These are phyloP conservation scores for Aquatica leii DNA, from an alignment of 2,888 invertebrate species.

Conservation along the genomic window DNA sequence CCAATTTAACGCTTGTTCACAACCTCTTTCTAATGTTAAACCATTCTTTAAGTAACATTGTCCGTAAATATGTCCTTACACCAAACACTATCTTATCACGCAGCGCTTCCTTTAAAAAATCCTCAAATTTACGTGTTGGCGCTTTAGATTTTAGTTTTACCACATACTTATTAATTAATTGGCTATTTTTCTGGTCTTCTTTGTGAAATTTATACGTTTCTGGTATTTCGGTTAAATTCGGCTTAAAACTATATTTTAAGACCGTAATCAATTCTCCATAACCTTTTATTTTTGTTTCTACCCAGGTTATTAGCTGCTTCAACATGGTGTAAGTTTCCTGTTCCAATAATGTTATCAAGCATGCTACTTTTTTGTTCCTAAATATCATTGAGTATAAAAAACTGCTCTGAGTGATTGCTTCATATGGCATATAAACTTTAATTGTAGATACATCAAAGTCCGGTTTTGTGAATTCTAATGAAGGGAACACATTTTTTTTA, in stretches of 20 bases:
- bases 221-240: no score
- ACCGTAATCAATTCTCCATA: constrained; percentile 4
- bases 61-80: no score
- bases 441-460: no score
- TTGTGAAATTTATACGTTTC: no score
- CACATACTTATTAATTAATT: not conserved
- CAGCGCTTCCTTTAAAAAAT: not conserved
- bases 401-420: not conserved
- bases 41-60: constrained; percentile 11
- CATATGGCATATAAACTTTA: no score
- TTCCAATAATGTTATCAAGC: constrained; percentile 10
- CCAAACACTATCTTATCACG: constrained; percentile 2
- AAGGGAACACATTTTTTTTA: no score
- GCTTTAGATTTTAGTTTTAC: no score
- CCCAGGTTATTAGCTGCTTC: not conserved
- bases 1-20: constrained; percentile 7
- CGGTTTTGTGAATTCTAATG: no score
- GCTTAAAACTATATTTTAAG: constrained; percentile 8
- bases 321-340: constrained; percentile 6
- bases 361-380: not conserved
- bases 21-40: constrained; percentile 1
- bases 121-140: not conserved
- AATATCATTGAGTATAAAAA: no score
- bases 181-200: no score
- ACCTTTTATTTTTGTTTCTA: not conserved